Evolutionary conservation across 2,797 vertebrate species (phyloP), one percentile per base, ranked within the genome.

Genomic region (Steatocranus sp.): DNA sequence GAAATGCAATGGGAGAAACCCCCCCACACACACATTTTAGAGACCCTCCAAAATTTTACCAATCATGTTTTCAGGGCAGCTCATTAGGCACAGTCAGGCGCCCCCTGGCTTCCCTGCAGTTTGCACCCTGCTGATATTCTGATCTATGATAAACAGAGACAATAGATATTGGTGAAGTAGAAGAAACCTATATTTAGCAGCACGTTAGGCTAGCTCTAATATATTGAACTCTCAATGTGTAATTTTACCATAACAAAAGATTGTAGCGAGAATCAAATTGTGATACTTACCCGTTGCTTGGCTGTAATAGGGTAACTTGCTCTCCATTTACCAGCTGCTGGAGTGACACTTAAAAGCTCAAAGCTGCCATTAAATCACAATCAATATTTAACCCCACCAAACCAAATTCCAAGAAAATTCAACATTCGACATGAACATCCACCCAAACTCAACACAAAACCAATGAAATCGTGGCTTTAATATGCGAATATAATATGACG

Each of bases 1-100:
- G 15, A 73, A 73, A 73, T 49, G 17, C 68, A 30, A 27, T 48
- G 25, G 17, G 27, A 27, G 14, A 43, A 1, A 0, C 0, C 0
- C 54, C 30, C n/a, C n/a, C n/a, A n/a, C n/a, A n/a, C n/a, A 70
- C 41, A 48, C 11, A 30, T 48, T 73, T 73, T 73, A 73, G 43
- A 73, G 43, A 30, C 17, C 43, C 43, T 48, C 68, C 17, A 49
- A 73, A 49, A 73, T 49, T 73, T 73, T 73, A 73, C 68, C 48
- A 73, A 49, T 73, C 41, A 32, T 73, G 43, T 73, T 73, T 73
- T 73, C 68, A 73, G 25, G 68, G 43, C 41, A 49, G 68, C 68
- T 73, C 68, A 73, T 73, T 73, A 49, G 25, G 68, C 68, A 73
- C 25, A 73, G 68, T 14, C 43, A 49, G 68, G 68, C 17, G 2